Conservation (phyloP, 2,113 vertebrate genomes). For the Calyptomena viridis region DNA sequence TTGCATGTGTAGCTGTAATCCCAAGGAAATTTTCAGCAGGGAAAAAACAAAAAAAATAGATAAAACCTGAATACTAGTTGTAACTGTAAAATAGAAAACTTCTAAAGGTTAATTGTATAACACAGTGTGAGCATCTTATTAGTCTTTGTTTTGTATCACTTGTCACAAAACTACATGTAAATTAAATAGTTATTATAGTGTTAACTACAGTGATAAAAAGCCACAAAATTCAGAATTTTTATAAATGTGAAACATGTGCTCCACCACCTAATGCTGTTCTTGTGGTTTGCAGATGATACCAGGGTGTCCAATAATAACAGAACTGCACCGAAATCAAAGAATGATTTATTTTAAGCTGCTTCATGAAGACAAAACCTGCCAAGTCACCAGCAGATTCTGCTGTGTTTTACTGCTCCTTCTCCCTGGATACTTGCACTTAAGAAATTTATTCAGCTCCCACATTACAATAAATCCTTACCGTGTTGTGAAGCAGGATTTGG, state of each 20-base stretch:
- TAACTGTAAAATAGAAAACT: background rate
- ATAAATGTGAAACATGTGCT: background rate
- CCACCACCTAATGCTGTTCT: background rate
- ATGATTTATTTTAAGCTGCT: background rate
- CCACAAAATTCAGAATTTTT: background rate
- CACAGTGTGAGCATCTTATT: background rate
- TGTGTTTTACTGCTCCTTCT: background rate
- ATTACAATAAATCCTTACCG: background rate
- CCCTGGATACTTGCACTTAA: background rate
- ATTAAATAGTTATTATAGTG: background rate
- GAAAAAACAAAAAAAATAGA: background rate
- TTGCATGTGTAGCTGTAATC: background rate
- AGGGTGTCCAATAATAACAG: background rate
- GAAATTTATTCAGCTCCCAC: background rate
- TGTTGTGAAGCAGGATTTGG: background rate
- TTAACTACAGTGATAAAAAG: background rate
- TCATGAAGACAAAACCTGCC: background rate
- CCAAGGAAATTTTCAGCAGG: background rate
- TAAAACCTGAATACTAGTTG: background rate
- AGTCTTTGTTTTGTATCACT: background rate
- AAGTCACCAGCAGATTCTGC: background rate
- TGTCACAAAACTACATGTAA: background rate
- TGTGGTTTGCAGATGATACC: background rate
- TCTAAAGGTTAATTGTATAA: background rate
- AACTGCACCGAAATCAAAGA: background rate